Percentiles rank a stretch among this genome's conserved stretches.
Evolutionary conservation across 2,113 vertebrate species (phyloP).

Genomic region (Gopherus evgoodei): DNA sequence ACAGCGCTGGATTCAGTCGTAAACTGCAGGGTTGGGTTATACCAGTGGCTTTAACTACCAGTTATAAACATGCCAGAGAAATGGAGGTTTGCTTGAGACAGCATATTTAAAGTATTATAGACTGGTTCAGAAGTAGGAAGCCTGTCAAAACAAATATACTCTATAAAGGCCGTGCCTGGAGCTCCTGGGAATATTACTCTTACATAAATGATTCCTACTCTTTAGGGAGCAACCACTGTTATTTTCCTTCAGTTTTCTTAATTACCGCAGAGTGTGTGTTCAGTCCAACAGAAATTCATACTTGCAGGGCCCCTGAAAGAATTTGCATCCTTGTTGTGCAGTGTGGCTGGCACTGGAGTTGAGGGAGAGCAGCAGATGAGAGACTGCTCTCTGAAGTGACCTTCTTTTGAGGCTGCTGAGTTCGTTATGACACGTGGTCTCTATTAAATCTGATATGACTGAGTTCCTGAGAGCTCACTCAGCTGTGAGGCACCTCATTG

Average conservation of each 20-base stretch:
- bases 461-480: neutral
- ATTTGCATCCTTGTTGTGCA: neutral
- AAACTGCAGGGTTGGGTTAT: constrained; percentile 29
- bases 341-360: neutral
- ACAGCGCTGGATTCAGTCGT: constrained; percentile 11
- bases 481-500: neutral
- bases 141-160: constrained; percentile 46
- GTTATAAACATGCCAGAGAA: constrained; percentile 12
- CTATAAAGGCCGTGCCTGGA: constrained; percentile 15
- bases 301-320: constrained; percentile 17
- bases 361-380: neutral
- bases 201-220: constrained; percentile 37
- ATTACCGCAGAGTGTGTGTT: constrained; percentile 23
- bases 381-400: neutral
- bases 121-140: constrained; percentile 7
- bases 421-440: neutral
- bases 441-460: neutral
- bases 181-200: constrained; percentile 38
- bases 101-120: constrained; percentile 38
- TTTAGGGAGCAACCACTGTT: constrained; percentile 30
- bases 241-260: constrained; percentile 49
- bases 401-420: neutral
- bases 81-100: constrained; percentile 54
- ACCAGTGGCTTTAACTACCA: constrained; percentile 25
- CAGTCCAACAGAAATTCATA: neutral